Evolutionary conservation across 2,888 invertebrate species (phyloP).

Genomic region (Troides helena): DNA sequence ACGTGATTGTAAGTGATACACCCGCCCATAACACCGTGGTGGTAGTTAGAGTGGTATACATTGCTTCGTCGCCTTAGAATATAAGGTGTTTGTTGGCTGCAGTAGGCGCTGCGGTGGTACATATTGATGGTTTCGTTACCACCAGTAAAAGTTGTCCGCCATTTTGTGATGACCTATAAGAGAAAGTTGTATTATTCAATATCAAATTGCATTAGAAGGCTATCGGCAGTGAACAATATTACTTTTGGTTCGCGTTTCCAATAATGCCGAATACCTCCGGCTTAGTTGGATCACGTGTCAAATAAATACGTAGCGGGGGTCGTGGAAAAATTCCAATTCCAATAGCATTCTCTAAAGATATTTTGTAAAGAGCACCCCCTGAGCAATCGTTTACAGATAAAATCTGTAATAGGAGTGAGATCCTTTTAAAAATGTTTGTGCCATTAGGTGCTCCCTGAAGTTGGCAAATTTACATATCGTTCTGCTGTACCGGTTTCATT

Average conservation of each 20-base stretch:
- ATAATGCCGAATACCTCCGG: constrained; percentile 15
- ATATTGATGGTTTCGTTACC: too few species aligned
- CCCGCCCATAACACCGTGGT: too few species aligned
- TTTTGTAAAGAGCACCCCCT: constrained; percentile 24
- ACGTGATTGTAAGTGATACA: too few species aligned
- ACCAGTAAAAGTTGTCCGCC: too few species aligned
- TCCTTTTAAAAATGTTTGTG: constrained; percentile 30
- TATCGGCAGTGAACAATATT: too few species aligned
- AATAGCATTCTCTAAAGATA: constrained; percentile 27
- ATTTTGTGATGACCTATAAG: too few species aligned
- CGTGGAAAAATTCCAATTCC: constrained; percentile 25
- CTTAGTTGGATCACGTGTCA: constrained; percentile 19
- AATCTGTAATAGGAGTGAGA: constrained; percentile 24
- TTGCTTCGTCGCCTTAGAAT: too few species aligned
- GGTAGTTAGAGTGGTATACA: too few species aligned
- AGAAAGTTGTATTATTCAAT: too few species aligned
- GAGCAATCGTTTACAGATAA: constrained; percentile 29
- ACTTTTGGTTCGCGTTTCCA: constrained; percentile 6
- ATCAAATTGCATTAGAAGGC: too few species aligned
- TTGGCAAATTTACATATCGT: constrained; percentile 27
- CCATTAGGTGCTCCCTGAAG: constrained; percentile 25
- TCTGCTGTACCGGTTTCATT: constrained; percentile 20
- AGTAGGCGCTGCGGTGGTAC: too few species aligned
- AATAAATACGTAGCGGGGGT: constrained; percentile 17
- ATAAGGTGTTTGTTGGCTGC: too few species aligned